Base-by-base conservation (phyloP, 2,888 invertebrate species). In the Cantharis rufa region DNA sequence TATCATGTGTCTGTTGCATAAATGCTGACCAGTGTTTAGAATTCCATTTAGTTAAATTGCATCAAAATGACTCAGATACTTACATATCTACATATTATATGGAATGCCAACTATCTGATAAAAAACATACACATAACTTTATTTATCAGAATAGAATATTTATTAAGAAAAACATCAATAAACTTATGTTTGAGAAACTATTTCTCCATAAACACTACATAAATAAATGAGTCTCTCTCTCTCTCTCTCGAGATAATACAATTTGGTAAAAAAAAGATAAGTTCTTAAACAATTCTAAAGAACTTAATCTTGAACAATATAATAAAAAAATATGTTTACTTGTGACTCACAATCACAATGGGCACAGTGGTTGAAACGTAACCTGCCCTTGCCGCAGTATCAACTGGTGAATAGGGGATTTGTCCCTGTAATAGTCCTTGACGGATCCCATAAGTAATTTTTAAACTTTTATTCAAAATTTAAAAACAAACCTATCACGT, bases 371-470 rank as follows among this genome's bases (percentile, higher is more conserved):
- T n/a, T n/a, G n/a, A n/a, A n/a, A n/a, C n/a, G 83, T 90, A 93
- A 1, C 93, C 93, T 15, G 87, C 84, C 78, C 84, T 83, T 16
- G 85, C 83, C 32, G 84, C 82, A 10, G 87, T 84, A 80, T 86
- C 82, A 0, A 91, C 89, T 61, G 91, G 88, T 0, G 95, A 95
- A 86, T 95, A 96, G 0, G 96, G 96, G 13, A 93, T 93, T 91
- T 92, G 10, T 94, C 91, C 85, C 93, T 93, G 87, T 94, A 96
- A 88, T 97, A 97, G 86, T 97, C 96, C 89, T 98, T 98, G 85
- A 96, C 97, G 0, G 96, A 96, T 2, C 97, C 95, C 93, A 5
- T 1, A 32, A n/a, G 4, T 4, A 3, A 13, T 0, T 32, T 32
- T 32, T 13, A 32, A 13, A 32, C 2, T 4, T 13, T 32, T 13